phyloP scores from a whole-genome alignment of 2,113 vertebrate species.

The Oostethus manadensis region DNA sequence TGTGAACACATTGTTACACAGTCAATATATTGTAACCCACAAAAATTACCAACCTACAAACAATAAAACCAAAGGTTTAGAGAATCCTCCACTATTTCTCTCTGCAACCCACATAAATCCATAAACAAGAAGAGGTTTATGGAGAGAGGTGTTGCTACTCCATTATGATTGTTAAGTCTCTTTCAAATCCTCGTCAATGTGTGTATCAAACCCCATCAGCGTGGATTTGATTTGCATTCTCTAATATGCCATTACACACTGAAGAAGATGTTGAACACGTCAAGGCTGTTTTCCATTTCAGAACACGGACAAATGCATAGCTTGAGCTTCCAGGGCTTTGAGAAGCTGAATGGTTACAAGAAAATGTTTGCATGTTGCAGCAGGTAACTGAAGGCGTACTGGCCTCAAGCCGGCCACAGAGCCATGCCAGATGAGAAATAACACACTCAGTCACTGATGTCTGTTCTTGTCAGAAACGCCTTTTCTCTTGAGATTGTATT shows the following conservation, averaged over 20 bases:
- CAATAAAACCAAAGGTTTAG: constrained; percentile 50
- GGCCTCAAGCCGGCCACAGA: constrained; percentile 59
- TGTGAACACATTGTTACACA: constrained; percentile 13
- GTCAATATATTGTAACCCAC: constrained; percentile 23
- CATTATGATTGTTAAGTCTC: constrained; percentile 43
- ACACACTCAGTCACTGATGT: constrained; percentile 64
- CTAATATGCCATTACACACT: constrained; percentile 40
- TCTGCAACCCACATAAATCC: constrained; percentile 50
- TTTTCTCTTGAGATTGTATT: constrained; percentile 61
- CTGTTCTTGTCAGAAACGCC: constrained; percentile 61
- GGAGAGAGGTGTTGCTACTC: constrained; percentile 27
- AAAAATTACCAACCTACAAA: constrained; percentile 61
- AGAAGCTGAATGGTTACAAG: constrained; percentile 50
- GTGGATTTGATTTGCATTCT: constrained; percentile 51
- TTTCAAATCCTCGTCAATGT: constrained; percentile 49
- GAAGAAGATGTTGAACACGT: constrained; percentile 15
- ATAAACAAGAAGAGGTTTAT: constrained; percentile 56
- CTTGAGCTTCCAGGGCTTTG: constrained; percentile 39
- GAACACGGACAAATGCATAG: constrained; percentile 24
- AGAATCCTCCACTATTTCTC: constrained; percentile 33
- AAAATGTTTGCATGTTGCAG: constrained; percentile 57
- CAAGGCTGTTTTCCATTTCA: constrained; percentile 35
- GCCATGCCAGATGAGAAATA: constrained; percentile 60
- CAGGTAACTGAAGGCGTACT: constrained; percentile 56
- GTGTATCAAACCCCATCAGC: constrained; percentile 45